Evolutionary conservation across 2,888 invertebrate species (phyloP).

Genomic region (Tetrapedia diversipes): DNA sequence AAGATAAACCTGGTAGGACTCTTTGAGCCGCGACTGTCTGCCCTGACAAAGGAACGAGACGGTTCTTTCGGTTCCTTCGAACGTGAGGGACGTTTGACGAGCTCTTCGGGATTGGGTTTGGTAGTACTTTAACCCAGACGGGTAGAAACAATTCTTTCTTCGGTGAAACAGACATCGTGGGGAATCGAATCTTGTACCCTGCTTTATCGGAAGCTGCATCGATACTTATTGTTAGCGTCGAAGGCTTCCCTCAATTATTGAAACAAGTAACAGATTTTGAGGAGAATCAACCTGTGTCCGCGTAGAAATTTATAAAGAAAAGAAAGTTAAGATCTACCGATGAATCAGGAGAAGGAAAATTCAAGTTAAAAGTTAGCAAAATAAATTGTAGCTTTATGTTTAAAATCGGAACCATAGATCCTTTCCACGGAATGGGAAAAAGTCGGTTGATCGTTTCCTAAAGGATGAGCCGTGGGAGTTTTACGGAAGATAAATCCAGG

Average conservation of each 20-base stretch:
- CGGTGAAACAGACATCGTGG: neutral
- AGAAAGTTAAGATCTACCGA: no score
- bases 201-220: neutral
- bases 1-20: constrained; percentile 17
- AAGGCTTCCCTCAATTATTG: neutral
- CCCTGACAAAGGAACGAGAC: neutral
- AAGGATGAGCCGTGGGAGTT: neutral
- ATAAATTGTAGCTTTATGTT: neutral
- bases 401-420: neutral
- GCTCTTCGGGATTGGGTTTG: neutral
- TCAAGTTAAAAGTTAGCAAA: neutral
- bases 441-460: neutral
- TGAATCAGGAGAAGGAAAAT: no score
- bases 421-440: neutral
- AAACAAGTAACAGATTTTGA: neutral
- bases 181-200: neutral
- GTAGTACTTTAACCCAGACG: neutral
- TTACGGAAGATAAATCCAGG: constrained; percentile 12
- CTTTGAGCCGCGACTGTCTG: constrained; percentile 14
- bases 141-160: neutral
- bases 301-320: no score
- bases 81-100: neutral
- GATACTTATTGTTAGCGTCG: no score
- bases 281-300: no score
- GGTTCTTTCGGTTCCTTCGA: neutral